Conservation (phyloP, 2,797 vertebrate genomes). For the Melopsittacus undulatus region DNA sequence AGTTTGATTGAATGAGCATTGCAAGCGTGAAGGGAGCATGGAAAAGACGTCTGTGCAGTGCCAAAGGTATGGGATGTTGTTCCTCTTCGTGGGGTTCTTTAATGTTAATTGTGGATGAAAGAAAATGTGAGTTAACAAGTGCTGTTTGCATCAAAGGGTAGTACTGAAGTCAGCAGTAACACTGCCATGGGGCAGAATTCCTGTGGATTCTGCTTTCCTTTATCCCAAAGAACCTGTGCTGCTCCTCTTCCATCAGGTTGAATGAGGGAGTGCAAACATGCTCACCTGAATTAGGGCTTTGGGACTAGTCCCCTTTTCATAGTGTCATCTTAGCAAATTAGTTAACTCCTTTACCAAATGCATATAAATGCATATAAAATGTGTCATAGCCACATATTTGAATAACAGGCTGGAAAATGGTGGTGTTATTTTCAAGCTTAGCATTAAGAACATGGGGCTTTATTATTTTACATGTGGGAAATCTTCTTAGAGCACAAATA, state of each 20-base stretch:
- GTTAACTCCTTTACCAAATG: not conserved
- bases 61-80: fast-evolving
- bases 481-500: not conserved
- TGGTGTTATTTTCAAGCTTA: not conserved
- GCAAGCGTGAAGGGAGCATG: not conserved
- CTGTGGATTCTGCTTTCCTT: not conserved
- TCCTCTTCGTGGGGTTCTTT: not conserved
- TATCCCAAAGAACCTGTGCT: not conserved
- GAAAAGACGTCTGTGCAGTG: not conserved
- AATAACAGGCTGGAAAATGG: not conserved
- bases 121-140: fast-evolving
- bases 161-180: not conserved
- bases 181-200: not conserved
- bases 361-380: not conserved
- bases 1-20: not conserved
- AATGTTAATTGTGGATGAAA: not conserved
- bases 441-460: not conserved
- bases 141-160: not conserved
- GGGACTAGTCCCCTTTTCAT: not conserved
- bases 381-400: not conserved
- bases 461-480: not conserved
- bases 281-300: not conserved
- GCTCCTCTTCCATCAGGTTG: not conserved
- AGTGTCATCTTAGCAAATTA: not conserved
- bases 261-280: not conserved